phyloP scores from a whole-genome alignment of 2,888 invertebrate species.

The Helobdella robusta region DNA sequence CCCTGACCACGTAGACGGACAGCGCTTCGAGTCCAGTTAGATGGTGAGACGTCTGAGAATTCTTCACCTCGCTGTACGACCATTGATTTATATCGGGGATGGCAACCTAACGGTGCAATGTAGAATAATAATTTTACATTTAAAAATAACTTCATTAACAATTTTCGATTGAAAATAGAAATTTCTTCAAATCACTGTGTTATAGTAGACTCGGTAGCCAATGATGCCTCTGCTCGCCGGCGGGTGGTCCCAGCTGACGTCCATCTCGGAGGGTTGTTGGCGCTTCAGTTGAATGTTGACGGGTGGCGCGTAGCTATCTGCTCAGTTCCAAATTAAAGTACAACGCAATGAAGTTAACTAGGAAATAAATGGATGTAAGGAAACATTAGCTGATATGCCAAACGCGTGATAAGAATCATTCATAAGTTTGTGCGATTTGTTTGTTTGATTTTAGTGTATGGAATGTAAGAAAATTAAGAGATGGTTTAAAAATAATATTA shows the following conservation, averaged over 20 bases:
- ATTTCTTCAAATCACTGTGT: too few relatives aligned
- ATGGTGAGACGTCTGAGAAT: constrained; percentile 40
- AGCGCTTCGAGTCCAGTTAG: constrained; percentile 40
- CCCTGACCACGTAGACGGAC: constrained; percentile 42
- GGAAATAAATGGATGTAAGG: too few relatives aligned
- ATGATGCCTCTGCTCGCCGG: constrained; percentile 43
- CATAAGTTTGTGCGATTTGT: too few relatives aligned
- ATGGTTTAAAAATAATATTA: too few relatives aligned
- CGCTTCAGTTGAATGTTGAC: constrained; percentile 86
- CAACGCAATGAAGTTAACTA: too few relatives aligned
- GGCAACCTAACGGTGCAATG: constrained; percentile 38
- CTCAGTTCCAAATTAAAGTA: too few relatives aligned
- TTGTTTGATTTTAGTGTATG: too few relatives aligned
- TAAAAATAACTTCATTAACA: neutral
- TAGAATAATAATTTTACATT: neutral
- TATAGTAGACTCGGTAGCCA: constrained; percentile 46
- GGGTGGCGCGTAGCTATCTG: constrained; percentile 60
- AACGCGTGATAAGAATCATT: too few relatives aligned
- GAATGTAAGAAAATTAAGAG: too few relatives aligned
- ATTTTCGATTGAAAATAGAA: neutral
- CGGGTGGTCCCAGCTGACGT: constrained; percentile 59
- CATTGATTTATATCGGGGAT: constrained; percentile 42
- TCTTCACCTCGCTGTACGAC: constrained; percentile 38
- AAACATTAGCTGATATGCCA: too few relatives aligned
- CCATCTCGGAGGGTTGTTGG: constrained; percentile 81